A percentile compares a stretch with the other conserved stretches of the same genome.
These are phyloP conservation scores for Ophioninae sp. DNA, from an alignment of 2,888 invertebrate species.

Conservation along the genomic window DNA sequence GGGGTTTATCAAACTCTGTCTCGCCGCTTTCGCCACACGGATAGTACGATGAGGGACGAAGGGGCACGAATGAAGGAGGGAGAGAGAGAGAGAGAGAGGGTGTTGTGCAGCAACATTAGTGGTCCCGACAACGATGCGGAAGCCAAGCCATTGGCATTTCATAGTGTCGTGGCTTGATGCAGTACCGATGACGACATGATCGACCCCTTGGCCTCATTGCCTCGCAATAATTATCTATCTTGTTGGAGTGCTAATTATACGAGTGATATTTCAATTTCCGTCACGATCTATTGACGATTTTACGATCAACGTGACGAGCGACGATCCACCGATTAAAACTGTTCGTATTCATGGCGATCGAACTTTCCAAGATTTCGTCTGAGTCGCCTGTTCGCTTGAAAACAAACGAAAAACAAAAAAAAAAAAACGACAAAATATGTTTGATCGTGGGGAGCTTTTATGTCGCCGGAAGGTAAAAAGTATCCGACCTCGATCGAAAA, in stretches of 20 bases:
- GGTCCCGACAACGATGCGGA: conserved; percentile 63
- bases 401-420: too few species aligned
- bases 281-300: conserved; percentile 34
- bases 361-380: too few species aligned
- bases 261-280: conserved; percentile 69
- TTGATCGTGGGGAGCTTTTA: too few species aligned
- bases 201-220: conserved; percentile 33
- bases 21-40: conserved; percentile 46
- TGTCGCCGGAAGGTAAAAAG: too few species aligned
- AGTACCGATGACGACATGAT: conserved; percentile 62
- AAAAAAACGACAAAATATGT: too few species aligned
- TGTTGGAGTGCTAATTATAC: conserved; percentile 70
- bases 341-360: neutral
- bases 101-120: conserved; percentile 63
- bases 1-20: conserved; percentile 58
- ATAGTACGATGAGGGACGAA: conserved; percentile 7
- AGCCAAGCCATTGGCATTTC: conserved; percentile 74
- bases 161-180: conserved; percentile 71
- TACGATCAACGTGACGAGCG: conserved; percentile 12
- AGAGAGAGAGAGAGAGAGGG: neutral
- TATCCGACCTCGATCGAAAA: too few species aligned
- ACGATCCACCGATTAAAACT: neutral
- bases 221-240: conserved; percentile 68
- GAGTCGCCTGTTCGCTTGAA: too few species aligned
- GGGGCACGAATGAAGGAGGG: neutral